phyloP scores from a whole-genome alignment of 2,113 vertebrate species.

The Ptychochromis oligacanthus region DNA sequence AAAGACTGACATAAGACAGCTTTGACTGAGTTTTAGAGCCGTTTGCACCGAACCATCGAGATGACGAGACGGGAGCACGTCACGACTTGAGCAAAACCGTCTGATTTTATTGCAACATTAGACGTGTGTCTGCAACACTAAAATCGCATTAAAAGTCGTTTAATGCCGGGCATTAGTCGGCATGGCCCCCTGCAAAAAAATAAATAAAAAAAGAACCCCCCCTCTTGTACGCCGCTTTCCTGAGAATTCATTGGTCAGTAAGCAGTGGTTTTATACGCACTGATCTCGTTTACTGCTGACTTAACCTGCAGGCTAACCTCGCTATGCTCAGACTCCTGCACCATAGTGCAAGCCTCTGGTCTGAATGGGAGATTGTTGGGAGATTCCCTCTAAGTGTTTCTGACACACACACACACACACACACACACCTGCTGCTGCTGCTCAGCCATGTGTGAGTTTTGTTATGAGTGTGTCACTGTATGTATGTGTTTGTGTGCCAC shows the following conservation, averaged over 20 bases:
- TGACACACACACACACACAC: not conserved
- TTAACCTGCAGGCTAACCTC: not conserved
- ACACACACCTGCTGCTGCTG: constrained; percentile 10
- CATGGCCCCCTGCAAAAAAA: not conserved
- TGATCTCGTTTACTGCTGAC: too few species aligned
- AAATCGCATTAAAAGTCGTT: not conserved
- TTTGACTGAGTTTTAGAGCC: not conserved
- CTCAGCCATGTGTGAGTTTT: constrained; percentile 1
- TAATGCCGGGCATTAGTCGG: not conserved
- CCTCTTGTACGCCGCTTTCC: not conserved
- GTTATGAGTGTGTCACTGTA: constrained; percentile 1
- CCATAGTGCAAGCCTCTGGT: not conserved
- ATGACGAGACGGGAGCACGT: not conserved
- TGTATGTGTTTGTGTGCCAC: not conserved
- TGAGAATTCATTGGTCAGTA: not conserved
- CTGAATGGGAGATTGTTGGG: not conserved
- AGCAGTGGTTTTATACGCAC: not conserved
- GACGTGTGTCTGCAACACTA: not conserved
- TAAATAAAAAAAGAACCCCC: not conserved
- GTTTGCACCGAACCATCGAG: not conserved
- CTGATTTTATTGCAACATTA: not conserved
- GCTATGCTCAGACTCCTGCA: not conserved
- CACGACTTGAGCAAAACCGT: not conserved
- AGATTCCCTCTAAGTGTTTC: not conserved
- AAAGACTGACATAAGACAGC: not conserved